Conservation (phyloP, 2,113 vertebrate species). For the Silurus meridionalis region DNA sequence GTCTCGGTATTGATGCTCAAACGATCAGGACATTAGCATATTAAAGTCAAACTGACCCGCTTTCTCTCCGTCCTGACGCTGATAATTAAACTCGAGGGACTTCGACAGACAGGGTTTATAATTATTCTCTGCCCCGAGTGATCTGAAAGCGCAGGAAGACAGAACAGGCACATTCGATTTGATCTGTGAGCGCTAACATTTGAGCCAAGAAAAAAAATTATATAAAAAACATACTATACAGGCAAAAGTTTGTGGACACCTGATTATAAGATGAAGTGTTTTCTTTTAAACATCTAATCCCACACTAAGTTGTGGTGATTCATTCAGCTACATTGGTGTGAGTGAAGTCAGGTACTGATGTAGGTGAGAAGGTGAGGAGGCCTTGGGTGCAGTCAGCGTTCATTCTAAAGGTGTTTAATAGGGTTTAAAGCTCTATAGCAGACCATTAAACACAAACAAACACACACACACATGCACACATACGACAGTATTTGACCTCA, state of each 20-base stretch:
- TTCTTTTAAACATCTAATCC: too few relatives aligned
- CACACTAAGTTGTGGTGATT: too few relatives aligned
- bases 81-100: conserved; percentile 56
- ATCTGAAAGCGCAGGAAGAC: conserved; percentile 48
- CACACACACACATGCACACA: background rate
- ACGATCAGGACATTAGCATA: conserved; percentile 47
- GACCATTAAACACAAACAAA: background rate
- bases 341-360: too few relatives aligned
- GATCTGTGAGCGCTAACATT: conserved; percentile 33
- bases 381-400: too few relatives aligned
- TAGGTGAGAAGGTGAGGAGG: too few relatives aligned
- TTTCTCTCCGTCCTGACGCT: conserved; percentile 53
- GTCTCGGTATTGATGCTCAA: conserved; percentile 36
- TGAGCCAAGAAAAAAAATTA: background rate
- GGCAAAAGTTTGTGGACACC: too few relatives aligned
- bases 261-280: too few relatives aligned
- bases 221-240: background rate
- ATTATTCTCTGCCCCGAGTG: conserved; percentile 54
- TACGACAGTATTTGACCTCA: background rate
- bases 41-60: conserved; percentile 51
- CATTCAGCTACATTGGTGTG: too few relatives aligned
- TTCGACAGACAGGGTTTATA: conserved; percentile 33
- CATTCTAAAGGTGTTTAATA: too few relatives aligned
- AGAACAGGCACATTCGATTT: conserved; percentile 26
- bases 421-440: too few relatives aligned